Base-by-base conservation (phyloP, 2,888 invertebrate species). In the Sinhomidia bicolor region DNA sequence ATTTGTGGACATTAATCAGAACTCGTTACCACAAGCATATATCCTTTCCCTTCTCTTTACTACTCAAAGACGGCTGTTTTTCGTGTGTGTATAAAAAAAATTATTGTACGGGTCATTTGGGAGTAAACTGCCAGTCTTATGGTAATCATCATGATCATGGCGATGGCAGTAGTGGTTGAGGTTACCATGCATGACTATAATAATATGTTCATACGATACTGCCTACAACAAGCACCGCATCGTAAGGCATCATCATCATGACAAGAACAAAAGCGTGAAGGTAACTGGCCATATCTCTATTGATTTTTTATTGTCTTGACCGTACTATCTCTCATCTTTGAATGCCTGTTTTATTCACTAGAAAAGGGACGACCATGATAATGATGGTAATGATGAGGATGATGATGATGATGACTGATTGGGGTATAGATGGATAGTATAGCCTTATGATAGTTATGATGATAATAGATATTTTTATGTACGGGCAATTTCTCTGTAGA, bases 1-100 rank as follows among this genome's bases (percentile, higher is more conserved):
- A 78, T 84, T 78, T 85, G 76, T 62, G 65, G 78, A 78, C 78
- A 85, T 85, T 85, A 85, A 85, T 86, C 80, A 80, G 86, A 80
- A 80, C 86, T 86, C 86, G 80, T 86, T 86, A 86, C 80, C 80
- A 68, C 79, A 26, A 54, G 54, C 54, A 23, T 36, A 83, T 60
- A 41, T 36, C 44, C 20, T 68, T 54, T 65, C 65, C 36, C 23
- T 74, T 74, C 44, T 36, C 26, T 71, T 23, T 17, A 1, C 14
- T 17, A 1, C 54, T 51, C 32, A 17, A n/a, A 54, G 54, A 54
- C 54, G 32, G 10, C 29, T n/a, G 29, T 29, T 51, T 29, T 51
- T 14, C n/a, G n/a, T n/a, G n/a, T n/a, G n/a, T n/a, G n/a, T n/a
- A n/a, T n/a, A n/a, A n/a, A 32, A 68, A 68, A 68, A 68, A 41